Evolutionary conservation across 2,113 vertebrate genomes (phyloP).

Genomic region (Festucalex cinctus): DNA sequence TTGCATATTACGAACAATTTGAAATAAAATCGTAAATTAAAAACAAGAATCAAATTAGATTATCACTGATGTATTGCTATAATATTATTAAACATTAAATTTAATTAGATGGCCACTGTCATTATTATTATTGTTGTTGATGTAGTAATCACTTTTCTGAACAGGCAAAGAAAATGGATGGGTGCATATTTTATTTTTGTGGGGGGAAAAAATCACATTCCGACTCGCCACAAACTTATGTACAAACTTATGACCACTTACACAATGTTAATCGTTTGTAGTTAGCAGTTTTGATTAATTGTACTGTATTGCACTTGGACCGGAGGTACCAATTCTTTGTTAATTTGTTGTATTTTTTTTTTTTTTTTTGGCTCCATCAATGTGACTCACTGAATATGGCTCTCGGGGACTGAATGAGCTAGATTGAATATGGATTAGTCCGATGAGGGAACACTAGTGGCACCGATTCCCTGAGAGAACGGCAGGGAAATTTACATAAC

Average conservation of each 20-base stretch:
- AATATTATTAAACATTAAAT: too few species aligned
- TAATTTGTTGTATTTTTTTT: too few species aligned
- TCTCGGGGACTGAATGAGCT: constrained; percentile 20
- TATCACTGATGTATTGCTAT: not conserved
- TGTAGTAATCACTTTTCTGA: too few species aligned
- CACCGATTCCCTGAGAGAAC: constrained; percentile 63
- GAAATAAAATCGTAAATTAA: not conserved
- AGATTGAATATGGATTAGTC: constrained; percentile 45
- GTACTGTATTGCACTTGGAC: not conserved
- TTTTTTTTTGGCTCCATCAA: constrained; percentile 20
- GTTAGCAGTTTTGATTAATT: not conserved
- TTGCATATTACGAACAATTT: not conserved
- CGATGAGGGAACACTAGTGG: constrained; percentile 37
- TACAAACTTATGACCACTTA: too few species aligned
- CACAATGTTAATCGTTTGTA: not conserved
- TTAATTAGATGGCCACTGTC: too few species aligned
- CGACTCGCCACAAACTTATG: not conserved
- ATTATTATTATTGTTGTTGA: too few species aligned
- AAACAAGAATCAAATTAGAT: not conserved
- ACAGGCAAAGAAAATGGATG: too few species aligned
- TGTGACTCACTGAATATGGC: constrained; percentile 8
- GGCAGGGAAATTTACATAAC: constrained; percentile 69
- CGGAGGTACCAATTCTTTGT: not conserved
- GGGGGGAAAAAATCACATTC: not conserved
- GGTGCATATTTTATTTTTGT: too few species aligned